Evolutionary conservation across 2,797 vertebrate species (phyloP).

Genomic region (Scolopax rusticola): DNA sequence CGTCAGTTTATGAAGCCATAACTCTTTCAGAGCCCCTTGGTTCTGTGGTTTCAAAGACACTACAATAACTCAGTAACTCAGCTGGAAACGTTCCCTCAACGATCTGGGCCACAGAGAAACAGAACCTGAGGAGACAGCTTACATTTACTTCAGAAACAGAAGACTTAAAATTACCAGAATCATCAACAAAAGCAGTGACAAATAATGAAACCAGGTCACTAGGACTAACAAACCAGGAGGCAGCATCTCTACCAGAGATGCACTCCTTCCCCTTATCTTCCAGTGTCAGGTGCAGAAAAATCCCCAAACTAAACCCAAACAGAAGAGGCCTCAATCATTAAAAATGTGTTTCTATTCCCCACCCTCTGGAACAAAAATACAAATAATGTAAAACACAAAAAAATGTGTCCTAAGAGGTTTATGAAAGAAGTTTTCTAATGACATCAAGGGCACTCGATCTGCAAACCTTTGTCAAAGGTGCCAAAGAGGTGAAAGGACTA

Average conservation of each 20-base stretch:
- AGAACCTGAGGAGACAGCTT: not conserved
- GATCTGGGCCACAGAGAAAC: fast-evolving
- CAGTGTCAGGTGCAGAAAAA: not conserved
- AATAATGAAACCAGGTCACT: not conserved
- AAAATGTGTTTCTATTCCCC: not conserved
- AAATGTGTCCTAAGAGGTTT: not conserved
- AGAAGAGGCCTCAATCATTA: not conserved
- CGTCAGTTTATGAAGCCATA: not conserved
- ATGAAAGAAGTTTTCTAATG: not conserved
- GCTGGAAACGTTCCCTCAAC: not conserved
- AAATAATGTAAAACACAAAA: no score
- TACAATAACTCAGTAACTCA: conserved; percentile 3
- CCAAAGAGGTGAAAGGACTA: not conserved
- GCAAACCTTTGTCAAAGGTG: not conserved
- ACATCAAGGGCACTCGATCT: not conserved
- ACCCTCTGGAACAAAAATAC: not conserved
- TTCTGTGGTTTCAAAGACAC: not conserved
- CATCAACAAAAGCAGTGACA: not conserved
- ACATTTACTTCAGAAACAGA: not conserved
- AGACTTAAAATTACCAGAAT: not conserved
- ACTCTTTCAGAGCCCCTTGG: not conserved
- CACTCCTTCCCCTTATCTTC: not conserved
- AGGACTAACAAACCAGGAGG: not conserved
- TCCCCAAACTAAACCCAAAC: not conserved
- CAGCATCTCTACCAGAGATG: not conserved